Conservation (phyloP, 1,140 invertebrate species). For the Drosophila parabipectinata region DNA sequence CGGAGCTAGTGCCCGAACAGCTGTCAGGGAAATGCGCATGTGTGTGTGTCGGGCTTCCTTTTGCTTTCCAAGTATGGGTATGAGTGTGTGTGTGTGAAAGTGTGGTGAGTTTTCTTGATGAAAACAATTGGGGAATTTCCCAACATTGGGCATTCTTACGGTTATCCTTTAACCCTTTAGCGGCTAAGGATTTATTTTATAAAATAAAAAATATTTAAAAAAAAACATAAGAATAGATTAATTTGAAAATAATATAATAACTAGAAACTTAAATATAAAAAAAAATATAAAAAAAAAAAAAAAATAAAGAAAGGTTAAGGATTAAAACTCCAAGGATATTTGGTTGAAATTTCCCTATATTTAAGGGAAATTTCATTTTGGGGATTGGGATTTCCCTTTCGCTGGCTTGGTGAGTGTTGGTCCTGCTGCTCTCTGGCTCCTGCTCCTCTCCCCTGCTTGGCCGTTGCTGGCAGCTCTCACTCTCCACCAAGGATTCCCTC, state of each 20-base stretch:
- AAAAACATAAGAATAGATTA: too few species aligned
- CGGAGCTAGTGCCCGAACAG: slow-evolving; percentile 34
- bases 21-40: slow-evolving; percentile 56
- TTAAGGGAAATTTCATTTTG: slow-evolving; percentile 1
- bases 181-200: neutral
- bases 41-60: slow-evolving; percentile 45
- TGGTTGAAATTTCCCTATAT: slow-evolving; percentile 27
- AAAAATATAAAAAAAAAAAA: neutral
- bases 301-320: neutral
- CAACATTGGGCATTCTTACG: neutral
- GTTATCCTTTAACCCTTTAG: neutral
- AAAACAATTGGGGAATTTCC: slow-evolving; percentile 9
- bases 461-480: neutral
- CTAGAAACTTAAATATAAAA: neutral
- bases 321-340: neutral
- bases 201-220: too few species aligned
- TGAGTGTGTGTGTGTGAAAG: slow-evolving; percentile 1
- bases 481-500: neutral
- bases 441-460: neutral
- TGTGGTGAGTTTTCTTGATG: slow-evolving; percentile 8
- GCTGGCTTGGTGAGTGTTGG: slow-evolving; percentile 52
- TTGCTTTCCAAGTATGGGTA: neutral
- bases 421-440: slow-evolving; percentile 32
- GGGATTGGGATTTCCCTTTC: slow-evolving; percentile 7
- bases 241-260: too few species aligned